A percentile compares a stretch with the other conserved stretches of the same genome.
phyloP scores from a whole-genome alignment of 2,888 invertebrate genomes.

The Cantharis rufa region DNA sequence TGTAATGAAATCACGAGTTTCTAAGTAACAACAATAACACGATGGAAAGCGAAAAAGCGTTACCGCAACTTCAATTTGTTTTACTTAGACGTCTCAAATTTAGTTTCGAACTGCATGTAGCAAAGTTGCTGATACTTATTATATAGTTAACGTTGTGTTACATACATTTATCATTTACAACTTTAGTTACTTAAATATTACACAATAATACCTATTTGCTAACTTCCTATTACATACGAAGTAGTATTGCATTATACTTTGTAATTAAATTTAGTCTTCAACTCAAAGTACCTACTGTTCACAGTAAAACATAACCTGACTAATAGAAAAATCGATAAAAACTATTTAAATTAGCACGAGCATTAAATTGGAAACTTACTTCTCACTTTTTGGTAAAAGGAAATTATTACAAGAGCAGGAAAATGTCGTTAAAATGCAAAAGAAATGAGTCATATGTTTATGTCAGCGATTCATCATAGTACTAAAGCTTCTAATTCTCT shows the following conservation, averaged over 20 bases:
- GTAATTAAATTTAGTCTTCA: background rate
- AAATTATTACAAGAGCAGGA: constrained; percentile 17
- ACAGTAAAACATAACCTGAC: background rate
- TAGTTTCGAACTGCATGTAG: constrained; percentile 20
- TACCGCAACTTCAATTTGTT: constrained; percentile 29
- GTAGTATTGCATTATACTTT: background rate
- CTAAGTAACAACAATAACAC: constrained; percentile 41
- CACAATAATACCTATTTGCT: background rate
- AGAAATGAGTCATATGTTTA: constrained; percentile 26
- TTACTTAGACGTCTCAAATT: constrained; percentile 27
- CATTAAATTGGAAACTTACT: background rate
- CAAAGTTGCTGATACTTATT: constrained; percentile 11
- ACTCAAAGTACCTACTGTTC: background rate
- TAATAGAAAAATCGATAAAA: background rate
- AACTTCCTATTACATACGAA: background rate
- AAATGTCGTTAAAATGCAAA: constrained; percentile 23
- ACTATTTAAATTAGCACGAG: background rate
- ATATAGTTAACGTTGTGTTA: constrained; percentile 23
- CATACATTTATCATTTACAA: constrained; percentile 10
- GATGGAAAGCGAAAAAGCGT: constrained; percentile 30
- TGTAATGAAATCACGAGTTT: constrained; percentile 46
- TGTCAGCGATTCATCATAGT: constrained; percentile 33
- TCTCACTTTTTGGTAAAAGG: background rate
- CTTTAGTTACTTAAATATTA: background rate
- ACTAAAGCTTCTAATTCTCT: constrained; percentile 32